Conservation (phyloP, 2,113 vertebrate species). For the Hirundichthys speculiger region DNA sequence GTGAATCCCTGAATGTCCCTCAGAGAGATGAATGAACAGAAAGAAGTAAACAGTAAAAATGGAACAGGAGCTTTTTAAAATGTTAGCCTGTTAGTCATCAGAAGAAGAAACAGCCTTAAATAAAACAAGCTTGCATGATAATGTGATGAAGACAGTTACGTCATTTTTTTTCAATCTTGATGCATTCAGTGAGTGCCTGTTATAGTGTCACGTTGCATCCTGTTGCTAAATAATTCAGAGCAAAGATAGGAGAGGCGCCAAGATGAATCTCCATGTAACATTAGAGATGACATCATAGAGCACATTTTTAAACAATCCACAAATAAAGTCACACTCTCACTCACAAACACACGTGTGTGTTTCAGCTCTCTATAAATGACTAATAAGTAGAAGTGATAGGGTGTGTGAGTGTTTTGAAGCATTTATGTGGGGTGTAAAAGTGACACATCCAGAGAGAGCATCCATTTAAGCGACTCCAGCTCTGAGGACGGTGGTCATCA, state of each 20-base stretch:
- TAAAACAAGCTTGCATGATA: slow-evolving; percentile 2
- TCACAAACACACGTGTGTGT: slow-evolving; percentile 1
- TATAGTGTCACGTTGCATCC: slow-evolving; percentile 61
- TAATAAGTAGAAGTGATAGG: slow-evolving; percentile 3
- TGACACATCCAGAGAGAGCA: slow-evolving; percentile 24
- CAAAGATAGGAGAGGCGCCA: slow-evolving; percentile 43
- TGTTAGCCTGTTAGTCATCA: background rate
- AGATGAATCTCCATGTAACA: slow-evolving; percentile 24
- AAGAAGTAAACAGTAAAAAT: slow-evolving; percentile 23
- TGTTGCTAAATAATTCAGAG: slow-evolving; percentile 74
- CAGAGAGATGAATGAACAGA: slow-evolving; percentile 31
- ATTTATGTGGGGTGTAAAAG: slow-evolving; percentile 22
- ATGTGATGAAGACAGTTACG: slow-evolving; percentile 10
- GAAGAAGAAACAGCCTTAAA: background rate
- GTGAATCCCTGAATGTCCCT: slow-evolving; percentile 61
- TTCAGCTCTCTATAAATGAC: slow-evolving; percentile 13
- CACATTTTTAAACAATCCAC: slow-evolving; percentile 28
- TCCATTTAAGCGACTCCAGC: slow-evolving; percentile 13
- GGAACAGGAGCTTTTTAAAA: background rate
- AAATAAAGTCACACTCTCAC: background rate
- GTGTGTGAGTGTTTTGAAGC: slow-evolving; percentile 9
- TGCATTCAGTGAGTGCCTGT: slow-evolving; percentile 49
- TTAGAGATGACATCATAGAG: slow-evolving; percentile 60
- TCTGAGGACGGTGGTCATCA: background rate
- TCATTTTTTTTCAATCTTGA: slow-evolving; percentile 24